Base-by-base conservation (phyloP, 2,888 invertebrate species). In the Epinotia brunnichana region DNA sequence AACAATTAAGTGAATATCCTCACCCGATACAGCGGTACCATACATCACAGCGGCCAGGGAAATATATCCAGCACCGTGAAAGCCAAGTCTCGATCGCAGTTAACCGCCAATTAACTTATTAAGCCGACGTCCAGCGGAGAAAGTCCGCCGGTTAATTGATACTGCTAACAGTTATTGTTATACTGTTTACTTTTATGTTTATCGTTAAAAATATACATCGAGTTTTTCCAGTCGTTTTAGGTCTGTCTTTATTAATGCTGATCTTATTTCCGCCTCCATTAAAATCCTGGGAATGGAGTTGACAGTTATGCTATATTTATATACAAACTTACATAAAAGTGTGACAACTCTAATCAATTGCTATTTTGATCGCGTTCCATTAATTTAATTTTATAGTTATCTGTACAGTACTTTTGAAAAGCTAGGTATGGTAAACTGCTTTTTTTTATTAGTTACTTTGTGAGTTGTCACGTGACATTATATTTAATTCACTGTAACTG, bases 51-150 rank as follows among this genome's bases (percentile, higher is more conserved):
- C 13, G 54, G 35, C 56, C 54, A 57, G 63, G 69, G 57, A 69
- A 69, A 73, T 73, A 62, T 68, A 73, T 68, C 68, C 59, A 29
- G 29, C 56, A 53, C 57, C 53, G 73, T 53, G 73, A 73, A 69
- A 73, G 73, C 56, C 21, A 48, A 53, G 60, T 17, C 68, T 53
- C 53, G 68, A 63, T 62, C 56, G n/a, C 61, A 68, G 54, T 68
- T 51, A 72, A 62, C 68, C 68, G 39, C 72, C 68, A 68, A 72
- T 73, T 73, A 73, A 69, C 73, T 69, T 63, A 73, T 73, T 73
- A 69, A 73, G 44, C 61, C 53, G 61, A 44, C 68, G 61, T 29
- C 57, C 48, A 48, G 41, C 61, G 73, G 69, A 59, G 73, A 73
- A 73, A 73, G 73, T 41, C 35, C 44, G 41, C 35, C 72, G 51